These are phyloP conservation scores for Mustelus asterias DNA, from an alignment of 2,113 vertebrate species.

Conservation along the genomic window DNA sequence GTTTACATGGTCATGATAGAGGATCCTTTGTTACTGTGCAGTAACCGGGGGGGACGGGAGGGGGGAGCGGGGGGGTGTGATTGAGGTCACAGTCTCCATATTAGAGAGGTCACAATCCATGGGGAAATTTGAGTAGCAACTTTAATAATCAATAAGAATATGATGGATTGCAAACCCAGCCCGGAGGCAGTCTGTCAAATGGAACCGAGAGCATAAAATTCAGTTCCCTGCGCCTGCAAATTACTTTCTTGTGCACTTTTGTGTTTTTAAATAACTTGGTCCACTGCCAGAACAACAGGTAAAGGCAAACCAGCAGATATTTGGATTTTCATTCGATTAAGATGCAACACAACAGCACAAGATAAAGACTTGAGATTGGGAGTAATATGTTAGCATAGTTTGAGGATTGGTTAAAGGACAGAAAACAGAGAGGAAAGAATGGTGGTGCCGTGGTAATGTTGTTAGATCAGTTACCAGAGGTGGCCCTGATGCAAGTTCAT, in stretches of 20 bases:
- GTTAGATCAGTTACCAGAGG: not conserved
- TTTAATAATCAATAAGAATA: conserved; percentile 23
- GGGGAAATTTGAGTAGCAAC: not conserved
- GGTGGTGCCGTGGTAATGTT: not conserved
- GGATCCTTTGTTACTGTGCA: not conserved
- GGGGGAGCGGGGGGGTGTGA: no score
- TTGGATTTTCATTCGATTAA: not conserved
- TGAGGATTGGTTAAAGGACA: not conserved
- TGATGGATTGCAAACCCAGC: not conserved
- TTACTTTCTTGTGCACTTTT: not conserved
- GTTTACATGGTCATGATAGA: not conserved
- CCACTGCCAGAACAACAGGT: not conserved
- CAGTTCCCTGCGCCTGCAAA: not conserved
- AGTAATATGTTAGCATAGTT: not conserved
- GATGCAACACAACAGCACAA: not conserved
- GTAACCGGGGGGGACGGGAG: not conserved
- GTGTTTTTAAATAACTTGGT: not conserved
- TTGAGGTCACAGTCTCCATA: not conserved
- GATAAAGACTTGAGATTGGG: no score
- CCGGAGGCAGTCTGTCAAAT: conserved; percentile 22
- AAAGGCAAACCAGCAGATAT: not conserved
- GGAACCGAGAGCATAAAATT: not conserved
- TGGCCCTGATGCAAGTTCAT: no score
- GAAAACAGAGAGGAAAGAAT: not conserved
- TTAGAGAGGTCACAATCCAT: not conserved